Conservation (phyloP, 1,140 invertebrate species). For the Drosophila elegans region DNA sequence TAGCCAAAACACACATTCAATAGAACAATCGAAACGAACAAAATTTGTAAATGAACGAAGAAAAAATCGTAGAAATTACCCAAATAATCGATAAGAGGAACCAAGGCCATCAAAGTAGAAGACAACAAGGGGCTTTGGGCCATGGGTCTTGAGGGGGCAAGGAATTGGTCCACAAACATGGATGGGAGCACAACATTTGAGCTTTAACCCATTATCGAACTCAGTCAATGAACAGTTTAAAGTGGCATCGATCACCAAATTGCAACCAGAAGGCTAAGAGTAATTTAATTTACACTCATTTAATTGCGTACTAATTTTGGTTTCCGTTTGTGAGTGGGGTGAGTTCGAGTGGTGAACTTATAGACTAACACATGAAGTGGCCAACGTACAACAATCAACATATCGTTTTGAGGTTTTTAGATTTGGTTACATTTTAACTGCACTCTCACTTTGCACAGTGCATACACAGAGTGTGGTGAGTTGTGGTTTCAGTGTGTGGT, state of each 20-base stretch:
- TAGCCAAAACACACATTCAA: constrained; percentile 54
- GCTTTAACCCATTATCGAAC: constrained; percentile 9
- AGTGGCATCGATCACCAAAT: constrained; percentile 10
- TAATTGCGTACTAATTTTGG: neutral
- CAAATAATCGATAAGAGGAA: constrained; percentile 20
- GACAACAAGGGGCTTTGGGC: constrained; percentile 13
- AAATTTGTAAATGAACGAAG: constrained; percentile 3
- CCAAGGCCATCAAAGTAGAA: constrained; percentile 23
- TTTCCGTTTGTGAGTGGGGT: constrained; percentile 17
- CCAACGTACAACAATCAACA: constrained; percentile 62
- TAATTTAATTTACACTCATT: neutral
- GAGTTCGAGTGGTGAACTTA: constrained; percentile 37
- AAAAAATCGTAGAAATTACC: constrained; percentile 22
- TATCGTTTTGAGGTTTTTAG: constrained; percentile 15
- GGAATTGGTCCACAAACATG: constrained; percentile 4
- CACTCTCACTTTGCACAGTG: constrained; percentile 65
- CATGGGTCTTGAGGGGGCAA: constrained; percentile 2
- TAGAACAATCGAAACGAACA: constrained; percentile 22
- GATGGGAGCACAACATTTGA: constrained; percentile 34
- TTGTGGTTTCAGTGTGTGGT: constrained; percentile 14
- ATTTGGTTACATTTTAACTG: constrained; percentile 28
- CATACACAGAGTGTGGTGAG: constrained; percentile 49
- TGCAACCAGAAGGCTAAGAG: neutral
- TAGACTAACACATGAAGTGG: constrained; percentile 25
- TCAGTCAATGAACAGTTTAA: constrained; percentile 18